A percentile compares a stretch with the other conserved stretches of the same genome.
phyloP scores from a whole-genome alignment of 2,797 vertebrate genomes.

The Falco novaeseelandiae region DNA sequence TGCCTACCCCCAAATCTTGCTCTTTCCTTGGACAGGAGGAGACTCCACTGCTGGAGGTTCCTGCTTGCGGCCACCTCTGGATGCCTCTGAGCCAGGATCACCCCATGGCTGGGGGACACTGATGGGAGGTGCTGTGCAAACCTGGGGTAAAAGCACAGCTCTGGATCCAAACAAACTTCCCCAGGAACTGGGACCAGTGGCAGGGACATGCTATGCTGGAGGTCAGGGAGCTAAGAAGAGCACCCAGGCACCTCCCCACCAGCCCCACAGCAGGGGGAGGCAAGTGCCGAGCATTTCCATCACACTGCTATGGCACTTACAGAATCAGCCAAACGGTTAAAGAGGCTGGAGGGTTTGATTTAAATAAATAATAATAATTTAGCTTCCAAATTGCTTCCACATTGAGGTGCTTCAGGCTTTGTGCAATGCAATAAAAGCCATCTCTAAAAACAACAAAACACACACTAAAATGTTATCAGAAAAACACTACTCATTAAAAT shows the following conservation, averaged over 20 bases:
- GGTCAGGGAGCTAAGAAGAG: background rate
- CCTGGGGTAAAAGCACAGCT: background rate
- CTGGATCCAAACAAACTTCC: background rate
- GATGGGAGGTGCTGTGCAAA: background rate
- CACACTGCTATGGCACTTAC: background rate
- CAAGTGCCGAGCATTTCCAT: background rate
- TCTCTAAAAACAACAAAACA: constrained; percentile 43
- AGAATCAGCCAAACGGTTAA: constrained; percentile 40
- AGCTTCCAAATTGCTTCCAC: constrained; percentile 69
- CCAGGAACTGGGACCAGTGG: background rate
- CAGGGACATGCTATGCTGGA: background rate
- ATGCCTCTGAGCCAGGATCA: background rate
- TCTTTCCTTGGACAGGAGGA: background rate
- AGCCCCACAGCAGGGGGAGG: background rate
- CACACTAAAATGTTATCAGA: constrained; percentile 56
- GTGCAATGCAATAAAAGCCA: constrained; percentile 45
- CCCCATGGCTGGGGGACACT: background rate
- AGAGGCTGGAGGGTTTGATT: constrained; percentile 66
- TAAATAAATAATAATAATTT: constrained; percentile 74
- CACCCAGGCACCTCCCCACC: background rate
- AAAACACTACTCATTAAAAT: constrained; percentile 66
- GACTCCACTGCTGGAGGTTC: background rate
- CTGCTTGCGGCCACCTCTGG: background rate
- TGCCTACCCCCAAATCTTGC: background rate
- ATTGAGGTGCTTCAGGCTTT: constrained; percentile 66